Evolutionary conservation across 2,113 vertebrate species (phyloP).

Genomic region (Sakesphorus luctuosus): DNA sequence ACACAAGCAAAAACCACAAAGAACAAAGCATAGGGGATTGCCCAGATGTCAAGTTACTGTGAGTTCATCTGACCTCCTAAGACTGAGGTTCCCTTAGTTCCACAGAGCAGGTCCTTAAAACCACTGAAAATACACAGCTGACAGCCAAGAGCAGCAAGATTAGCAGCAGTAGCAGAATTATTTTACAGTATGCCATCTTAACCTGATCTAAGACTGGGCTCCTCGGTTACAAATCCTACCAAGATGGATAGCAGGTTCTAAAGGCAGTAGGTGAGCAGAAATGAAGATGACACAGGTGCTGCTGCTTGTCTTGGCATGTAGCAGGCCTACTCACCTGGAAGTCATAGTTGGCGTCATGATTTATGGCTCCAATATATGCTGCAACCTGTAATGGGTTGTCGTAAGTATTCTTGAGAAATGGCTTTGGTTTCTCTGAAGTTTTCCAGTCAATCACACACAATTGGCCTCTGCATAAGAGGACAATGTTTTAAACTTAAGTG

Average conservation of each 20-base stretch:
- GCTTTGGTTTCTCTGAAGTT: conserved; percentile 93
- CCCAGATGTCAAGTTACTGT: background rate
- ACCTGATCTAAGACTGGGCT: background rate
- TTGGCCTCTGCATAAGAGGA: conserved; percentile 78
- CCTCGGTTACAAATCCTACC: background rate
- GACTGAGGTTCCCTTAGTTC: background rate
- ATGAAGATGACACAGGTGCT: background rate
- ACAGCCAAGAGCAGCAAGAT: background rate
- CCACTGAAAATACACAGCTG: background rate
- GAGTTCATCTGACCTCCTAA: background rate
- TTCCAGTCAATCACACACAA: conserved; percentile 98
- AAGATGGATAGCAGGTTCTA: background rate
- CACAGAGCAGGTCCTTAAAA: background rate
- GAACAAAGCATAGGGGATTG: background rate
- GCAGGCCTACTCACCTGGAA: conserved; percentile 84
- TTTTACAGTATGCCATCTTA: background rate
- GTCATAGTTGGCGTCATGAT: conserved; percentile 88
- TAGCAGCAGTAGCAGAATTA: background rate
- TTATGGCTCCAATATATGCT: conserved; percentile 92
- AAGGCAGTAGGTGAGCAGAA: background rate
- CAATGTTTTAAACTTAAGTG: background rate
- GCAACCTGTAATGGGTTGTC: conserved; percentile 95
- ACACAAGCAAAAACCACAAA: background rate
- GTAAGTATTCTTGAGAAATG: conserved; percentile 85
- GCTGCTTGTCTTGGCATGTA: background rate